Percentiles rank a stretch among this genome's conserved stretches.
phyloP scores from a whole-genome alignment of 2,113 vertebrate genomes.

The Oncorhynchus keta region DNA sequence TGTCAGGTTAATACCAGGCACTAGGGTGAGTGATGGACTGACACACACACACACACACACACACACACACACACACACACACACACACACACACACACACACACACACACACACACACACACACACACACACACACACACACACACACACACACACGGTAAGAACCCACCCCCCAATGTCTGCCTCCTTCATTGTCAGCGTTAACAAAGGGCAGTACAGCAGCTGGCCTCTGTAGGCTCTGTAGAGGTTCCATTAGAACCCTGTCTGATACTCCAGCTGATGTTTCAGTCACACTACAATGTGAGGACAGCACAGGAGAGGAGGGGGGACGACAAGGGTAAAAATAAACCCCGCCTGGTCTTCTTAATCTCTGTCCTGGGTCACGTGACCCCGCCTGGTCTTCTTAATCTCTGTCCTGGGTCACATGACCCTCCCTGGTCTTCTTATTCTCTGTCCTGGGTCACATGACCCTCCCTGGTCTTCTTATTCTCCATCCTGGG shows the following conservation, averaged over 20 bases:
- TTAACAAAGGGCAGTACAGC: constrained; percentile 64
- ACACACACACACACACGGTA: constrained; percentile 71
- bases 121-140: constrained; percentile 64
- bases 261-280: constrained; percentile 69
- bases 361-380: too few relatives aligned
- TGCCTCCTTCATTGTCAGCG: constrained; percentile 62
- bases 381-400: too few relatives aligned
- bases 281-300: constrained; percentile 66
- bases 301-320: constrained; percentile 36
- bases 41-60: constrained; percentile 62
- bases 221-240: constrained; percentile 73
- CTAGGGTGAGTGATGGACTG: constrained; percentile 60
- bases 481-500: too few relatives aligned
- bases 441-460: too few relatives aligned
- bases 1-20: constrained; percentile 51
- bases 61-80: constrained; percentile 60
- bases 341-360: not conserved
- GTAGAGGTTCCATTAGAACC: constrained; percentile 68
- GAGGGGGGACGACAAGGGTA: constrained; percentile 73
- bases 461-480: too few relatives aligned
- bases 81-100: constrained; percentile 74
- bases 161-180: constrained; percentile 27
- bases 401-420: too few relatives aligned
- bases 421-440: too few relatives aligned
- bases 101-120: constrained; percentile 70